These are phyloP conservation scores for Fringilla coelebs DNA, from an alignment of 2,797 vertebrate genomes.

Conservation along the genomic window DNA sequence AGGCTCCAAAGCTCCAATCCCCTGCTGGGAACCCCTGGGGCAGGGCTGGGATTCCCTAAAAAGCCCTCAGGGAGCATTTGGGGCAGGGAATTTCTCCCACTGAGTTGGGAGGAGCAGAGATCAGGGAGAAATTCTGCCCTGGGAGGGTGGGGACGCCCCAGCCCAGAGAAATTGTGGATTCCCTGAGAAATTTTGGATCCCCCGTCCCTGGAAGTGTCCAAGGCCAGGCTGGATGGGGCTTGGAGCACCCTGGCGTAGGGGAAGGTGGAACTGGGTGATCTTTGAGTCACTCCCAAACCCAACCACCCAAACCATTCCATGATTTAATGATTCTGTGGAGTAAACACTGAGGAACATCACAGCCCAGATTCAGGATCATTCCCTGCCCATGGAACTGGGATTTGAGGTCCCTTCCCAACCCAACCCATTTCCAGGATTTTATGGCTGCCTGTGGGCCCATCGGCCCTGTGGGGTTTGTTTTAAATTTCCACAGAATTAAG, in stretches of 20 bases:
- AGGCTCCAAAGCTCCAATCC: neutral
- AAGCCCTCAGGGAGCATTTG: fast-evolving
- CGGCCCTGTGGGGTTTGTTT: neutral
- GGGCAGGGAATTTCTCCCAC: neutral
- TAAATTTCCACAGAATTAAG: fast-evolving
- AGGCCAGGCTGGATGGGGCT: neutral
- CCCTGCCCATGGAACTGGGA: neutral
- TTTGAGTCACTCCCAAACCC: neutral
- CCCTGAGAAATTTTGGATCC: neutral
- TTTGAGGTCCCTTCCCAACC: neutral
- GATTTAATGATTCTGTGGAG: fast-evolving
- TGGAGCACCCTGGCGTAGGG: neutral
- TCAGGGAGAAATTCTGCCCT: neutral
- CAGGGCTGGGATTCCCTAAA: neutral
- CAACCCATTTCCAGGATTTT: neutral
- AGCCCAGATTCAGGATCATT: too few relatives aligned
- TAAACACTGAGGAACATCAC: fast-evolving
- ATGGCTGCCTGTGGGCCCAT: fast-evolving
- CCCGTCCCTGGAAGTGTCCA: neutral
- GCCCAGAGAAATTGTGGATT: neutral
- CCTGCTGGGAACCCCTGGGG: fast-evolving
- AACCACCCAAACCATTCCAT: neutral
- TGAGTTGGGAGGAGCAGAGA: neutral
- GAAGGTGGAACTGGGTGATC: neutral
- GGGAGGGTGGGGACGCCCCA: neutral